These are phyloP conservation scores for Oryzias melastigma DNA, from an alignment of 2,113 vertebrate genomes.

Conservation along the genomic window DNA sequence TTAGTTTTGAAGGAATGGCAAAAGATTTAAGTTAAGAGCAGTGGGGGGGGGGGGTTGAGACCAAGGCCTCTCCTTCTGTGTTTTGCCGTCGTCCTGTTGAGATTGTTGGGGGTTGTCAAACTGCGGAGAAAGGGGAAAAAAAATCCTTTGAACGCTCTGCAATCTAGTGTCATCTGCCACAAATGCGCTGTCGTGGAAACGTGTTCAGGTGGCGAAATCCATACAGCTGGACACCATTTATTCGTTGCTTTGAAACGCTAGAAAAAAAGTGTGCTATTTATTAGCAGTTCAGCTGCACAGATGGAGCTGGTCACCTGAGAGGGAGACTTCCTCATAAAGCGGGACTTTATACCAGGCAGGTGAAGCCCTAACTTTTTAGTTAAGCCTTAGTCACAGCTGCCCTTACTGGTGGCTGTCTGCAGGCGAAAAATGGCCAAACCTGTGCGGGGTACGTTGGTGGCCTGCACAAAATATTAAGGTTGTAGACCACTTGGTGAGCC, in stretches of 20 bases:
- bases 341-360: constrained; percentile 41
- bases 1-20: constrained; percentile 75
- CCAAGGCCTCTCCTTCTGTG: constrained; percentile 59
- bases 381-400: too few relatives aligned
- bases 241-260: constrained; percentile 56
- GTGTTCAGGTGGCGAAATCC: constrained; percentile 23
- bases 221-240: constrained; percentile 54
- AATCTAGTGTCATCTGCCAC: too few relatives aligned
- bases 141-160: too few relatives aligned
- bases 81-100: constrained; percentile 72
- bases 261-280: constrained; percentile 64
- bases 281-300: constrained; percentile 67
- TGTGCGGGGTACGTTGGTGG: too few relatives aligned
- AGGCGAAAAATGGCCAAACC: too few relatives aligned
- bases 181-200: too few relatives aligned
- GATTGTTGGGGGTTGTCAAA: constrained; percentile 62
- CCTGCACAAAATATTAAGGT: too few relatives aligned
- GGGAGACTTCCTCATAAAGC: constrained; percentile 65
- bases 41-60: constrained; percentile 34
- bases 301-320: constrained; percentile 71
- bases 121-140: constrained; percentile 23
- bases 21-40: constrained; percentile 56
- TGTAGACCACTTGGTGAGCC: too few relatives aligned
- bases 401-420: too few relatives aligned
- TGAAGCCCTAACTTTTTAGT: constrained; percentile 27